Conservation (phyloP, 2,888 invertebrate genomes). For the Teleogryllus oceanicus region DNA sequence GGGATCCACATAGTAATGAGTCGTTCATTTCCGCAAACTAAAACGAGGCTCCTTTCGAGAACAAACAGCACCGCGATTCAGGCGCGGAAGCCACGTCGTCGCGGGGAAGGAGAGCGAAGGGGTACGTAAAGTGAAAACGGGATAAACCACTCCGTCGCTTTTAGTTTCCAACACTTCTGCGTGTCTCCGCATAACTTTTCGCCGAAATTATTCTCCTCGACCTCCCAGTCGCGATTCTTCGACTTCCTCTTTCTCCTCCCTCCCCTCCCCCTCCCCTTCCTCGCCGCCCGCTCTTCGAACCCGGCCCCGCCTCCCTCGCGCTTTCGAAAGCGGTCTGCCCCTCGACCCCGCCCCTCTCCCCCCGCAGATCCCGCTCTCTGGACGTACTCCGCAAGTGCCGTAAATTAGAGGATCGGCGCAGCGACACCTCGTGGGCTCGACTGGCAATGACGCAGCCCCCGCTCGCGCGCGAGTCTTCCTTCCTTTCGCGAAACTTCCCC, state of each 20-base stretch:
- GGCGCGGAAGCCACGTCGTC: too few species aligned
- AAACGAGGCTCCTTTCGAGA: too few species aligned
- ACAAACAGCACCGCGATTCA: too few species aligned
- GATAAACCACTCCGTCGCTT: neutral
- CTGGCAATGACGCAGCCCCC: neutral
- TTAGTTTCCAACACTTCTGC: slow-evolving; percentile 10
- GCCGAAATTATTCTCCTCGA: slow-evolving; percentile 8
- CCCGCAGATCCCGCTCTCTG: neutral
- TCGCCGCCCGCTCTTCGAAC: neutral
- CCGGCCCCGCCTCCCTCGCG: neutral
- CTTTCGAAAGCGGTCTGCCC: neutral
- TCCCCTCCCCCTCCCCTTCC: neutral
- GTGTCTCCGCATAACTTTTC: slow-evolving; percentile 18
- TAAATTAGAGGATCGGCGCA: neutral
- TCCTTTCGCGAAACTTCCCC: neutral
- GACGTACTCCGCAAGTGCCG: slow-evolving; percentile 1
- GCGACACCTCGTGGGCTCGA: neutral
- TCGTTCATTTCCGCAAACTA: too few species aligned
- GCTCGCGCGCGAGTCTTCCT: neutral
- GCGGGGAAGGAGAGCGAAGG: neutral
- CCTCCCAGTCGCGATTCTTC: neutral
- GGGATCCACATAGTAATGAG: too few species aligned
- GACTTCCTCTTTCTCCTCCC: neutral
- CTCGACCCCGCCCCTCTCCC: neutral
- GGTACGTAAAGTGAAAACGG: neutral